A percentile compares a stretch with the other conserved stretches of the same genome.
phyloP scores from a whole-genome alignment of 2,888 invertebrate species.

The Linnaemya vulpina region DNA sequence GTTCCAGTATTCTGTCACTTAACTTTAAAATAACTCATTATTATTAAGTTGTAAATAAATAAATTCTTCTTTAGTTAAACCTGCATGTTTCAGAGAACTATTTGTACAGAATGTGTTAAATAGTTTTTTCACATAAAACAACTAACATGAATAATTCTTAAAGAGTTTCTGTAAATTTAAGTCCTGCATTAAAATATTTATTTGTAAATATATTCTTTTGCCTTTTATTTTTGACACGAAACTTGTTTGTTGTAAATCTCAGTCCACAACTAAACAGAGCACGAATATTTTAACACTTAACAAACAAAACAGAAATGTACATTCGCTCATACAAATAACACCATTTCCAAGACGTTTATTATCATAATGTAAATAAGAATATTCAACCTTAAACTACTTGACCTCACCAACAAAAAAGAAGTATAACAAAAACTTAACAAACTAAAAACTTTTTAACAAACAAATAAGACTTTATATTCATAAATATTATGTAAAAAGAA shows the following conservation, averaged over 20 bases:
- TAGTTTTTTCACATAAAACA: too few species aligned
- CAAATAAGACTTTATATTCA: background rate
- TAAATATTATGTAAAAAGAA: constrained; percentile 21
- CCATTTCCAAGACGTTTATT: constrained; percentile 20
- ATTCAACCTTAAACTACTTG: constrained; percentile 68
- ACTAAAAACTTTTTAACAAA: constrained; percentile 13
- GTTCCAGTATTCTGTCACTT: too few species aligned
- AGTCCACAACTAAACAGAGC: background rate
- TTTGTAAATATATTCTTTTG: background rate
- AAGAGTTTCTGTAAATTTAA: too few species aligned
- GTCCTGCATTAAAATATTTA: background rate
- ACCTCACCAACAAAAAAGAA: constrained; percentile 49
- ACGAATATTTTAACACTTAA: constrained; percentile 36
- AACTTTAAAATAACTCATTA: too few species aligned
- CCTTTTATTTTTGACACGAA: background rate
- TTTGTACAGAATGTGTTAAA: background rate
- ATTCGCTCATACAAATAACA: constrained; percentile 11
- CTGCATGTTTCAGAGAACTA: background rate
- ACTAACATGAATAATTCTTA: background rate
- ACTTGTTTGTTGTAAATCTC: constrained; percentile 10
- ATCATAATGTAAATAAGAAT: constrained; percentile 55
- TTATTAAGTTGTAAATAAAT: too few species aligned
- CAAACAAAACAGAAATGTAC: background rate
- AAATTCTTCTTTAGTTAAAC: background rate
- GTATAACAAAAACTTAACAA: constrained; percentile 12